Base-by-base conservation (phyloP, 1,140 invertebrate genomes). In the Potamilus streckersoni region DNA sequence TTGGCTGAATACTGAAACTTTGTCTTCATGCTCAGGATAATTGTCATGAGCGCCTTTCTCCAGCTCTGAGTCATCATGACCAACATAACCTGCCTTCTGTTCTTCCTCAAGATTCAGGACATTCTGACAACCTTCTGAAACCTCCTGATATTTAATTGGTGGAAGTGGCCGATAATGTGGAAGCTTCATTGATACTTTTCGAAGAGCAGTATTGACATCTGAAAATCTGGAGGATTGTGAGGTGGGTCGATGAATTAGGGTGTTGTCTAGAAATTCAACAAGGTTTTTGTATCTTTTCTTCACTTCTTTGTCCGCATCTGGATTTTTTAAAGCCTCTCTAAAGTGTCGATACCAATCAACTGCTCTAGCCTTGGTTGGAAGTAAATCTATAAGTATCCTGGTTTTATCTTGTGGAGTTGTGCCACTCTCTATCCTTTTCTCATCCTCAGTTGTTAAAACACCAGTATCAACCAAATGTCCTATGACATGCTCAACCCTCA, bases 241-340 rank as follows among this genome's bases (percentile, higher is more conserved):
- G 2, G 73, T 82, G 49, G 83, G 84, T 62, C 80, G 74, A 69
- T 83, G 83, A 27, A 87, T 86, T 60, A 89, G 84, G 20, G 88
- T 89, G 69, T 88, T 89, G 76, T 89, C 88, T 12, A 89, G 76
- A 64, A 89, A 89, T 27, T 86, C 86, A 23, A 89, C 84, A n/a
- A 89, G 78, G n/a, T 79, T 72, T 68, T 79, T 74, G 74, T 87
- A 89, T 71, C 84, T 76, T 66, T 87, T 82, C 49, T 74, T 83
- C 20, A 81, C 74, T 56, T 85, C 85, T 64, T 74, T 58, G 20
- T 76, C 77, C 8, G 76, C 84, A 38, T 84, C 82, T 59, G 86
- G 83, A 58, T 84, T 83, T 64, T 79, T 68, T 55, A 88, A 76
- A 38, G 85, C 73, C 15, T 85, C 81, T 73, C 81, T 76, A 66